A percentile compares a stretch with the other conserved stretches of the same genome.
Evolutionary conservation across 2,113 vertebrate species (phyloP).

Genomic region (Poeciliopsis retropinna): DNA sequence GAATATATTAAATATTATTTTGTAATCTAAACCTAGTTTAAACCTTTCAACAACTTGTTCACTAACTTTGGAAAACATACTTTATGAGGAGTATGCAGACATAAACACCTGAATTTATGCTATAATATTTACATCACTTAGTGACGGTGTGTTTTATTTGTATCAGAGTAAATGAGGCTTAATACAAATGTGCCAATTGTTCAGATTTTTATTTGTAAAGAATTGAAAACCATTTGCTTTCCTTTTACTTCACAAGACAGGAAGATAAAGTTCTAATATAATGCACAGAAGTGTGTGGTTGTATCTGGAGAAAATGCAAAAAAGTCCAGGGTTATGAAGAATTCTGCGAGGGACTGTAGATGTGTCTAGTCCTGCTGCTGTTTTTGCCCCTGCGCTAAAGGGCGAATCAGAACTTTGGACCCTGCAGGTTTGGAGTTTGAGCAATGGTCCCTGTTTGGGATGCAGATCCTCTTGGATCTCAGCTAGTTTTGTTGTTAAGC

Average conservation of each 20-base stretch:
- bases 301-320: neutral
- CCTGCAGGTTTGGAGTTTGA: slow-evolving; percentile 9
- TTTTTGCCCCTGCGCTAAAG: neutral
- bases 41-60: no score
- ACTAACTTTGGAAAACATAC: no score
- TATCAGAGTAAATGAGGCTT: no score
- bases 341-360: neutral
- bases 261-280: neutral
- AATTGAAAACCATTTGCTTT: neutral
- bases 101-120: no score
- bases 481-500: slow-evolving; percentile 44
- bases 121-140: no score
- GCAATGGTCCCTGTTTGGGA: slow-evolving; percentile 10
- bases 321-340: neutral
- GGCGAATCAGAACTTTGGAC: neutral
- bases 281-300: neutral
- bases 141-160: no score
- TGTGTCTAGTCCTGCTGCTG: neutral
- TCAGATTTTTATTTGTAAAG: neutral
- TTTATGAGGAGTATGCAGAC: no score
- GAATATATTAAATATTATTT: no score
- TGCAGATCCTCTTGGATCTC: slow-evolving; percentile 6
- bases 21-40: no score
- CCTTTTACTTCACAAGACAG: neutral
- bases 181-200: neutral